Conservation (phyloP, 2,888 invertebrate species). For the Odontomyia ornata region DNA sequence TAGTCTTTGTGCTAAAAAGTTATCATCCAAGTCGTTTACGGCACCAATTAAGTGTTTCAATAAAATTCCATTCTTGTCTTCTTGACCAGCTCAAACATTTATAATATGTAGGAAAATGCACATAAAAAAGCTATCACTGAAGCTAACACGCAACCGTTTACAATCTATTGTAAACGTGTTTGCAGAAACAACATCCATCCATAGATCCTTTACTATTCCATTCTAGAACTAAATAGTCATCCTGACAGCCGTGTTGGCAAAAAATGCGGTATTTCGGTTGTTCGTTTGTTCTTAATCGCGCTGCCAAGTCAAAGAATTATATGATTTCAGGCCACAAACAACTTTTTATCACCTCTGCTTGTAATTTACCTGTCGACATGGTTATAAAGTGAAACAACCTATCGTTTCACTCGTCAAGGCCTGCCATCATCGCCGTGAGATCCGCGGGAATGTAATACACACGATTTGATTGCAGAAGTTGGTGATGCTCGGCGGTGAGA, state of each 20-base stretch:
- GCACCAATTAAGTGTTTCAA: conserved; percentile 29
- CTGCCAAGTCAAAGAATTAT: conserved; percentile 9
- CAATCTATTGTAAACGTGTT: conserved; percentile 14
- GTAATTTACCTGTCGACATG: conserved; percentile 46
- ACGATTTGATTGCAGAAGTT: conserved; percentile 12
- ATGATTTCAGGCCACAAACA: conserved; percentile 14
- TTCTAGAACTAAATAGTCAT: neutral
- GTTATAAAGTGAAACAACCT: conserved; percentile 43
- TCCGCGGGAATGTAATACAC: neutral
- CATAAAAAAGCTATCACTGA: neutral
- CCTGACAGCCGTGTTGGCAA: neutral
- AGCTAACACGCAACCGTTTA: conserved; percentile 23
- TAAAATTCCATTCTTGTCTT: conserved; percentile 8
- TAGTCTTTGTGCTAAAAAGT: neutral
- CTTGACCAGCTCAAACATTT: neutral
- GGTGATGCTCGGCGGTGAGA: neutral
- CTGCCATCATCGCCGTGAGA: conserved; percentile 26
- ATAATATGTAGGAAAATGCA: neutral
- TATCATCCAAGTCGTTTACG: neutral
- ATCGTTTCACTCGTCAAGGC: conserved; percentile 21
- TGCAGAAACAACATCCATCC: neutral
- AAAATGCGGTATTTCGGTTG: neutral
- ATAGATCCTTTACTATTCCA: neutral
- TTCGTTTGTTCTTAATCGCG: conserved; percentile 15
- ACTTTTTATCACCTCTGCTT: conserved; percentile 24